Percentiles rank a stretch among this genome's conserved stretches.
Conservation (phyloP, 2,888 invertebrate genomes). For the Catocala nupta region DNA sequence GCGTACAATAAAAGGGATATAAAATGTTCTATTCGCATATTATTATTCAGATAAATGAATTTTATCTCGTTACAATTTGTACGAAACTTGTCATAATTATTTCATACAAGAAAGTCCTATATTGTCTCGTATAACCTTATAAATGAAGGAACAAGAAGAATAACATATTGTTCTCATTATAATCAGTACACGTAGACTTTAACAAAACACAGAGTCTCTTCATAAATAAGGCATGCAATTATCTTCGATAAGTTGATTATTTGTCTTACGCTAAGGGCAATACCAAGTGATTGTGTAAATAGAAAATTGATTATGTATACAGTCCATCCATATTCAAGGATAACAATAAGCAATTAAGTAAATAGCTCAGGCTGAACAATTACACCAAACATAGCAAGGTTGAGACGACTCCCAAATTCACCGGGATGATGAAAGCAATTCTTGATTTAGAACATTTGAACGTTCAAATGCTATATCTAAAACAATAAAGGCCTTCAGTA, state of each 20-base stretch:
- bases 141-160: slow-evolving; percentile 5
- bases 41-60: no score
- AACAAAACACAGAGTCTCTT: slow-evolving; percentile 18
- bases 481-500: no score
- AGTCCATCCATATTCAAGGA: slow-evolving; percentile 43
- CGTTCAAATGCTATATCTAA: no score
- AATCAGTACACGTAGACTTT: slow-evolving; percentile 17
- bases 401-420: slow-evolving; percentile 4
- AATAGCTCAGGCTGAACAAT: slow-evolving; percentile 34
- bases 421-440: background rate
- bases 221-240: slow-evolving; percentile 26
- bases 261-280: slow-evolving; percentile 6
- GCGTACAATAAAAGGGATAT: no score
- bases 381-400: background rate
- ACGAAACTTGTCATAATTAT: no score
- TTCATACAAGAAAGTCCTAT: no score
- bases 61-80: no score
- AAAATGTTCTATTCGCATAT: no score
- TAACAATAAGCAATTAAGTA: slow-evolving; percentile 44
- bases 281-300: slow-evolving; percentile 42
- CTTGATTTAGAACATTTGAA: background rate
- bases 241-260: slow-evolving; percentile 16
- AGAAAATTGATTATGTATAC: slow-evolving; percentile 48
- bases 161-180: slow-evolving; percentile 10
- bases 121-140: background rate